Evolutionary conservation across 2,888 invertebrate species (phyloP), one percentile per base, ranked within the genome.

Genomic region (Ephialtes manifestator): DNA sequence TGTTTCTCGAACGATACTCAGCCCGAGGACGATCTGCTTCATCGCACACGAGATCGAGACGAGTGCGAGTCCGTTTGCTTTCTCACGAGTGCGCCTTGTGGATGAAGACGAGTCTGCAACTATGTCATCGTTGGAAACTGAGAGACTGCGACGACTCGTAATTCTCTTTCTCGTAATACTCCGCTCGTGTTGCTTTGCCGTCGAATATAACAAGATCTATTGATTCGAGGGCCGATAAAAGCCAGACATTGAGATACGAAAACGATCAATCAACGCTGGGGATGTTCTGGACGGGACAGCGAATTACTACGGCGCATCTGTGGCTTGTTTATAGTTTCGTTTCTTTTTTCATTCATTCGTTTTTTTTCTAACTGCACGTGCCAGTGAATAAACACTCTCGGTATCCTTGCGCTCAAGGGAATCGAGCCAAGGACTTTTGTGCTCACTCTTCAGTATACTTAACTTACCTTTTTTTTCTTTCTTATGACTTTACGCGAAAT

Each of bases 191-290:
- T 18, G 24, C 24, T 48, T 46, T 60, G 63, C 48, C 75, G 20
- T 35, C 63, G 65, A 53, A 72, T 28, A 72, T 20, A 51, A 81
- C 71, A 76, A 65, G n/a, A 46, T 83, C 77, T 72, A 72, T 67
- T 77, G 77, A 78, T 72, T 78, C 72, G 77, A 71, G 82, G 39
- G 20, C 48, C 65, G 82, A 77, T 83, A 83, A 67, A 51, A 55
- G 28, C 70, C 77, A 55, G 65, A 77, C 55, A 77, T 71, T 67
- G 58, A 78, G 72, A 77, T 71, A 63, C 39, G 82, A 82, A 53
- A 65, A 65, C 76, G 71, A 77, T 82, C 71, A 51, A 83, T 83
- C 58, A 78, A 53, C 39, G 71, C 67, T 31, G 51, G 63, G 67
- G 13, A 39, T 20, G 46, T 48, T 70, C 35, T 35, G 18, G 53